Percentiles rank a stretch among this genome's conserved stretches.
These are phyloP conservation scores for Phylloscopus trochiloides DNA, from an alignment of 2,113 vertebrate genomes.

Conservation along the genomic window DNA sequence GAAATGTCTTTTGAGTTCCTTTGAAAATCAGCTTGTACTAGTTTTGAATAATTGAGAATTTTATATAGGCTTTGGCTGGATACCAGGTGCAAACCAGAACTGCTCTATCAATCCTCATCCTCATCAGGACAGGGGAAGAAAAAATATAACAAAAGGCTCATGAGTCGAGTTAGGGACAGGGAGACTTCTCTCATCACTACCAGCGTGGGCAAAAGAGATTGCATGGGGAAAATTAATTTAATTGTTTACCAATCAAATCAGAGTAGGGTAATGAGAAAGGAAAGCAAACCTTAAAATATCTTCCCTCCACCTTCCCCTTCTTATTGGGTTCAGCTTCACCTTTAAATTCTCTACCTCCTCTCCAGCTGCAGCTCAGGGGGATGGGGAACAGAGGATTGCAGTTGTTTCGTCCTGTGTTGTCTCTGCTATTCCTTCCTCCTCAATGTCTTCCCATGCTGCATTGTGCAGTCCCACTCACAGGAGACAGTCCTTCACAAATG, in stretches of 20 bases:
- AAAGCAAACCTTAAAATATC: not conserved
- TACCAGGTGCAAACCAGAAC: not conserved
- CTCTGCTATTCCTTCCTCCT: not conserved
- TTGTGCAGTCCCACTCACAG: not conserved
- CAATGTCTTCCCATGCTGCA: not conserved
- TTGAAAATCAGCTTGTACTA: not conserved
- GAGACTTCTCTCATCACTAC: not conserved
- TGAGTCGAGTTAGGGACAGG: fast-evolving
- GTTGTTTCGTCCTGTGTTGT: not conserved
- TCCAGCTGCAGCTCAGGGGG: fast-evolving
- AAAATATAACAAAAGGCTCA: not conserved
- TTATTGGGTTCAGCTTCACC: not conserved
- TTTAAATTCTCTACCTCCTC: not conserved
- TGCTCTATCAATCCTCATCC: not conserved
- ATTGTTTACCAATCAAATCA: not conserved
- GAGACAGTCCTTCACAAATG: not conserved
- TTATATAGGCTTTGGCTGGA: not conserved
- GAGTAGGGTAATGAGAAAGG: not conserved
- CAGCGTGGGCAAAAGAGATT: not conserved
- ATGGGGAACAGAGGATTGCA: not conserved
- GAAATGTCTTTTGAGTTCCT: not conserved
- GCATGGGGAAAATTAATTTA: not conserved
- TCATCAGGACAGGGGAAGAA: not conserved
- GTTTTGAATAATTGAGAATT: not conserved
- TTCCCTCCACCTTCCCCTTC: not conserved